Percentiles rank a stretch among this genome's conserved stretches.
Conservation (phyloP, 2,888 invertebrate species). For the Alcis repandata region DNA sequence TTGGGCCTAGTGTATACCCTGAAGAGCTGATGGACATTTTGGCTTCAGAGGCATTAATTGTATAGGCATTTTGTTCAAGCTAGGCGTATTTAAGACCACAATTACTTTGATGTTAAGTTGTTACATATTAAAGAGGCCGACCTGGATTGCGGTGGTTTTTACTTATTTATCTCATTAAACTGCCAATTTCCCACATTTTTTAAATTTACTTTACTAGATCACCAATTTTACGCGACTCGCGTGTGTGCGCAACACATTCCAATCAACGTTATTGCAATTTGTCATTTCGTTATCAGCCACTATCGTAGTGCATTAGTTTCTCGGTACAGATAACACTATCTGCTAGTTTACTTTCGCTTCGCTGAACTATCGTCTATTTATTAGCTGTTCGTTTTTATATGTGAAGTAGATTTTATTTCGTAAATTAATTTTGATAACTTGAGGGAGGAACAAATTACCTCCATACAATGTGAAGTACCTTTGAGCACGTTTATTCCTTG, state of each 20-base stretch:
- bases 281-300: slow-evolving; percentile 72
- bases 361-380: slow-evolving; percentile 36
- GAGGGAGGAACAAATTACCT: too few relatives aligned
- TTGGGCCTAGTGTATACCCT: too few relatives aligned
- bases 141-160: too few relatives aligned
- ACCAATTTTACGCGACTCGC: background rate
- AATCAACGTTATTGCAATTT: slow-evolving; percentile 75
- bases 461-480: too few relatives aligned
- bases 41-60: too few relatives aligned
- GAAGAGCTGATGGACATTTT: too few relatives aligned
- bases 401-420: background rate
- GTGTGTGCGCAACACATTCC: slow-evolving; percentile 46
- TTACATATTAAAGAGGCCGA: too few relatives aligned
- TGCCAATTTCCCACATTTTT: background rate
- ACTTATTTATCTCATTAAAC: too few relatives aligned
- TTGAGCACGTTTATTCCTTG: too few relatives aligned
- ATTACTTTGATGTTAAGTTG: too few relatives aligned
- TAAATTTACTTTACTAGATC: background rate
- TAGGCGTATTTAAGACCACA: too few relatives aligned
- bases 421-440: background rate
- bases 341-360: slow-evolving; percentile 48
- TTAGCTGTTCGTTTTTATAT: slow-evolving; percentile 40
- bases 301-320: slow-evolving; percentile 78
- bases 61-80: too few relatives aligned
- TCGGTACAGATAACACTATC: slow-evolving; percentile 77